Percentiles rank a stretch among this genome's conserved stretches.
These are phyloP conservation scores for Cichladusa arquata DNA, from an alignment of 2,113 vertebrate species.

Conservation along the genomic window DNA sequence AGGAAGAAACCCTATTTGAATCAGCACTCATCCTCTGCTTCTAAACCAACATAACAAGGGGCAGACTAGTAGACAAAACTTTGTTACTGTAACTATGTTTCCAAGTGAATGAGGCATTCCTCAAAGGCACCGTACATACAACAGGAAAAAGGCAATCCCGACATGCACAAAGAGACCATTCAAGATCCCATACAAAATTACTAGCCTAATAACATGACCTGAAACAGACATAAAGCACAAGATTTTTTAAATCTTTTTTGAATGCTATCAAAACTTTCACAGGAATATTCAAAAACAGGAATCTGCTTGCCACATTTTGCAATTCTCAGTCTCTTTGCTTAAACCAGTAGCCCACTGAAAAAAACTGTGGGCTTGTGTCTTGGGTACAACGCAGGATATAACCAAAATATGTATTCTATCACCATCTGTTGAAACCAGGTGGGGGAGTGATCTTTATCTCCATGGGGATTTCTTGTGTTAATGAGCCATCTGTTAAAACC, in stretches of 20 bases:
- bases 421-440: too few species aligned
- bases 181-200: background rate
- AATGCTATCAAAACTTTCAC: background rate
- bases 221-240: background rate
- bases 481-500: too few species aligned
- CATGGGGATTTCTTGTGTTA: too few species aligned
- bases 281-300: background rate
- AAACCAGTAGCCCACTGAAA: background rate
- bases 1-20: background rate
- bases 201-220: background rate
- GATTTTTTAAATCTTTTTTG: background rate
- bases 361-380: background rate
- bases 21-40: background rate
- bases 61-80: background rate
- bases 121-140: fast-evolving
- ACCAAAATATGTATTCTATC: too few species aligned
- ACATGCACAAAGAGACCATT: background rate
- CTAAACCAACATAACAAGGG: background rate
- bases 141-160: background rate
- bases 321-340: background rate
- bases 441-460: too few species aligned
- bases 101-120: background rate
- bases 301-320: background rate
- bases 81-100: background rate
- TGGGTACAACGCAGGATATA: too few species aligned